Percentiles rank a stretch among this genome's conserved stretches.
Conservation (phyloP, 2,888 invertebrate species). For the Chloroclystis v-ata region DNA sequence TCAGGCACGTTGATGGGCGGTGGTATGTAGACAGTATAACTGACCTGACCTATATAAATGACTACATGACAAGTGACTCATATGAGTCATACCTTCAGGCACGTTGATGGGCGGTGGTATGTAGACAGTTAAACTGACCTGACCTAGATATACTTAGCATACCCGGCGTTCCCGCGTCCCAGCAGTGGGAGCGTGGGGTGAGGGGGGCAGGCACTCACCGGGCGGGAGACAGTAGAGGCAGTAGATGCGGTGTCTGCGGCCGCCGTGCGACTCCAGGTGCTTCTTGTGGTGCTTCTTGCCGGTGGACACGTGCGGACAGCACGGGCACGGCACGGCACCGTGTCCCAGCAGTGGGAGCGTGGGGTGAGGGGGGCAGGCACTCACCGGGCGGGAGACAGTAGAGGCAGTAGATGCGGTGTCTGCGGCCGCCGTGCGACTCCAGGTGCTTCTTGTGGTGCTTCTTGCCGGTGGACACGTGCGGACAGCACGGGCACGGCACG, state of each 20-base stretch:
- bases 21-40: not conserved
- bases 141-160: no score
- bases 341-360: no score
- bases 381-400: slow-evolving; percentile 61
- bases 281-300: slow-evolving; percentile 64
- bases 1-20: slow-evolving; percentile 10
- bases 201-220: no score
- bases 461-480: slow-evolving; percentile 60
- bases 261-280: slow-evolving; percentile 57
- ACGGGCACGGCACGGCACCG: slow-evolving; percentile 64
- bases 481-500: slow-evolving; percentile 66
- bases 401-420: slow-evolving; percentile 60
- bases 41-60: no score
- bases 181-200: no score
- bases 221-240: slow-evolving; percentile 62
- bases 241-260: slow-evolving; percentile 56
- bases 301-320: slow-evolving; percentile 67
- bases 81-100: slow-evolving; percentile 8
- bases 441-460: slow-evolving; percentile 67
- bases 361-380: no score
- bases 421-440: slow-evolving; percentile 49
- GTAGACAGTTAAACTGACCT: not conserved
- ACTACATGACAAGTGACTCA: no score
- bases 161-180: no score
- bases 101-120: slow-evolving; percentile 7